A percentile compares a stretch with the other conserved stretches of the same genome.
Evolutionary conservation across 2,113 vertebrate species (phyloP).

Genomic region (Thunnus maccoyii): DNA sequence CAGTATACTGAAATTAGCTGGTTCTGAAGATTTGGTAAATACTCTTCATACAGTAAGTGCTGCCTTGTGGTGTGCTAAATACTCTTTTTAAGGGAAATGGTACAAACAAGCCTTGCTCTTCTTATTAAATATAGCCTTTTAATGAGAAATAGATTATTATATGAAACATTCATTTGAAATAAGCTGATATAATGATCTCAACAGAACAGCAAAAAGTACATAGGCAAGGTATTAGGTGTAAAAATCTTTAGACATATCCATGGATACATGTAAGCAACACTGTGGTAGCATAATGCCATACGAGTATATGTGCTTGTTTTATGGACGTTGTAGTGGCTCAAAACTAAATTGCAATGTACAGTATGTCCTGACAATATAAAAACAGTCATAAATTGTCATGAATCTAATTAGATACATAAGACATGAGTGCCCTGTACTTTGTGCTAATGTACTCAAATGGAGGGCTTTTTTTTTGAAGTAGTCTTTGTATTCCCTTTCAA

Average conservation of each 20-base stretch:
- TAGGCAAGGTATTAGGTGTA: conserved; percentile 85
- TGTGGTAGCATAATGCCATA: conserved; percentile 73
- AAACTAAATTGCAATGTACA: conserved; percentile 71
- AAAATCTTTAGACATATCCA: conserved; percentile 81
- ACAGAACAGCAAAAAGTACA: conserved; percentile 87
- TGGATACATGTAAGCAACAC: conserved; percentile 81
- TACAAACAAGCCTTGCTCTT: conserved; percentile 82
- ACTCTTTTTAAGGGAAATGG: conserved; percentile 30
- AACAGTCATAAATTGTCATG: conserved; percentile 75
- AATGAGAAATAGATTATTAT: conserved; percentile 90
- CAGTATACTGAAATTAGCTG: not conserved
- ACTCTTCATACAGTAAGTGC: not conserved
- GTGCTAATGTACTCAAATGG: conserved; percentile 74
- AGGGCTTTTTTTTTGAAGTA: conserved; percentile 53
- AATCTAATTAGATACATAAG: conserved; percentile 69
- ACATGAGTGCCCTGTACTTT: conserved; percentile 69
- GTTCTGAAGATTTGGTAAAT: not conserved
- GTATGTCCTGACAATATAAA: conserved; percentile 69
- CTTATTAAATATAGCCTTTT: conserved; percentile 91
- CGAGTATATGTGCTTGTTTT: conserved; percentile 81
- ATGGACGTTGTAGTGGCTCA: conserved; percentile 74
- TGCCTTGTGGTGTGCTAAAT: not conserved
- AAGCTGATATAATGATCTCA: conserved; percentile 85
- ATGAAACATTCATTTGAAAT: conserved; percentile 91
- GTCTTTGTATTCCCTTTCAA: conserved; percentile 72